Conservation (phyloP, 2,113 vertebrate genomes). For the Arvicanthis niloticus region DNA sequence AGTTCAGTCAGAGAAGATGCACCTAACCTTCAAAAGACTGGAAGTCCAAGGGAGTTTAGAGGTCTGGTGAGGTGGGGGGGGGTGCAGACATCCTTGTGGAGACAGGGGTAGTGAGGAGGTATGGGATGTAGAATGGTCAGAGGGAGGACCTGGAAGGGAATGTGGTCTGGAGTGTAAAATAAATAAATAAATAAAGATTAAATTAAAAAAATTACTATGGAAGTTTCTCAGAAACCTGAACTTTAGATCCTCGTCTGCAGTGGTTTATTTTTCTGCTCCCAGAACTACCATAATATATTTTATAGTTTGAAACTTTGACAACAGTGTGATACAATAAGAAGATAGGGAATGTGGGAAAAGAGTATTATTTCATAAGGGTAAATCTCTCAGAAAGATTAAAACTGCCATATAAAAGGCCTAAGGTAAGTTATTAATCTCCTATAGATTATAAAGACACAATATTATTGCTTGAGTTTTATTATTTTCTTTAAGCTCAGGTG, state of each 20-base stretch:
- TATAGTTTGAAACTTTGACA: not conserved
- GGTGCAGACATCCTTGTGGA: no score
- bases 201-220: not conserved
- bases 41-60: no score
- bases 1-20: no score
- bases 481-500: not conserved
- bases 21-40: no score
- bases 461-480: not conserved
- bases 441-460: not conserved
- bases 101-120: no score
- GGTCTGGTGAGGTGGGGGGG: no score
- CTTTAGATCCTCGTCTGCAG: not conserved
- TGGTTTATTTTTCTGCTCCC: not conserved
- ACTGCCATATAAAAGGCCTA: not conserved
- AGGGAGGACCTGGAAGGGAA: no score
- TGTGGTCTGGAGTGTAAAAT: no score
- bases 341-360: not conserved
- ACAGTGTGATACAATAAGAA: not conserved
- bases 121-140: no score
- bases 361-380: not conserved
- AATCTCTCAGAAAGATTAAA: not conserved
- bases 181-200: no score
- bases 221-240: not conserved
- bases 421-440: rapidly evolving
- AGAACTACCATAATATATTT: not conserved